phyloP scores from a whole-genome alignment of 2,888 invertebrate genomes.

The Eulithis testata region DNA sequence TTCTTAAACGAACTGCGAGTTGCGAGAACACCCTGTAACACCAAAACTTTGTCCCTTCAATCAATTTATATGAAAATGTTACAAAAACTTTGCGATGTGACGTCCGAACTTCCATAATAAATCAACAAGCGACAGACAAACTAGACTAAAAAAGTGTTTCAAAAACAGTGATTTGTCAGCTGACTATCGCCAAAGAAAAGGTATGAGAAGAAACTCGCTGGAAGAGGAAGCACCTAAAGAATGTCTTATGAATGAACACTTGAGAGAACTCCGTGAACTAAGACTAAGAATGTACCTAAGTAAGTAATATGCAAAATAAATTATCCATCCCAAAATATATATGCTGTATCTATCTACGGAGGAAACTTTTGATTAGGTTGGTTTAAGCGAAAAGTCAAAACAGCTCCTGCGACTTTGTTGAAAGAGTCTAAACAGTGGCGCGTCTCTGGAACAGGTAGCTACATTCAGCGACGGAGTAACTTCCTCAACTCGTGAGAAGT shows the following conservation, averaged over 20 bases:
- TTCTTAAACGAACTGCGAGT: conserved; percentile 26
- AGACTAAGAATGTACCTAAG: too few species aligned
- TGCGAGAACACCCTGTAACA: conserved; percentile 23
- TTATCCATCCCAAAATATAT: too few species aligned
- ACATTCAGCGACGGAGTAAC: conserved; percentile 16
- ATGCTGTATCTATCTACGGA: too few species aligned
- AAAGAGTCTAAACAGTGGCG: not conserved
- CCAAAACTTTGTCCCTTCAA: conserved; percentile 30
- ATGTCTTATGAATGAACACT: too few species aligned
- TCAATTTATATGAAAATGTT: conserved; percentile 41
- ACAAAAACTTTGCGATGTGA: conserved; percentile 23
- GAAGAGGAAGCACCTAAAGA: too few species aligned
- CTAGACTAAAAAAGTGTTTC: conserved; percentile 12
- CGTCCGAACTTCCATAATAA: conserved; percentile 35
- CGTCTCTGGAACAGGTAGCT: conserved; percentile 5
- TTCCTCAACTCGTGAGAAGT: conserved; percentile 23
- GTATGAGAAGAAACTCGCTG: too few species aligned
- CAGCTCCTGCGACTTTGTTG: not conserved
- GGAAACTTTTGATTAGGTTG: too few species aligned
- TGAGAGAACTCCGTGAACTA: too few species aligned
- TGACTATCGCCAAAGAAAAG: not conserved
- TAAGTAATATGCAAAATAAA: too few species aligned
- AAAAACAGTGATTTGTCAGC: conserved; percentile 15
- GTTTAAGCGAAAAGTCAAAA: not conserved
- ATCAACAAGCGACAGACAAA: conserved; percentile 26